Percentiles rank a stretch among this genome's conserved stretches.
phyloP scores from a whole-genome alignment of 2,888 invertebrate species.

The Ctena decussata region DNA sequence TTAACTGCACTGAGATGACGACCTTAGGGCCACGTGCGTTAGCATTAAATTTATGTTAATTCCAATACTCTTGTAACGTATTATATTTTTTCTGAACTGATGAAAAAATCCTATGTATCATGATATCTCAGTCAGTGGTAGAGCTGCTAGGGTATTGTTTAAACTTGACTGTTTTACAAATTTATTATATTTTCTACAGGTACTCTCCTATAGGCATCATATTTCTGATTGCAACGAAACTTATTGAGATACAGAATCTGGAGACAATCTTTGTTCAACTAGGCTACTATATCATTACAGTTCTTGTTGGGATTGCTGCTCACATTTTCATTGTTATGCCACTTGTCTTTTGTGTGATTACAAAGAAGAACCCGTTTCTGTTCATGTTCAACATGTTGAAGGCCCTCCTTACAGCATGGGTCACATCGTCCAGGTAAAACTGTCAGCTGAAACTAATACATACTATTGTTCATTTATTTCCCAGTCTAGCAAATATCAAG shows the following conservation, averaged over 20 bases:
- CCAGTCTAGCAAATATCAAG: too few relatives aligned
- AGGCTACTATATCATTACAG: constrained; percentile 96
- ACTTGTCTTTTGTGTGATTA: constrained; percentile 91
- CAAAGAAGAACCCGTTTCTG: constrained; percentile 81
- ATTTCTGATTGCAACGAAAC: constrained; percentile 92
- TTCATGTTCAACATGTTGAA: constrained; percentile 81
- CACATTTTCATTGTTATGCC: constrained; percentile 97
- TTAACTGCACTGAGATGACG: too few relatives aligned
- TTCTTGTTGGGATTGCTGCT: constrained; percentile 93
- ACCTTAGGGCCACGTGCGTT: too few relatives aligned
- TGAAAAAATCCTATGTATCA: too few relatives aligned
- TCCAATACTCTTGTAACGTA: too few relatives aligned
- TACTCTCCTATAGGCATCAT: constrained; percentile 86
- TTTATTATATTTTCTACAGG: constrained; percentile 70
- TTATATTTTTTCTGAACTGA: too few relatives aligned
- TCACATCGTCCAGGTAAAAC: constrained; percentile 86
- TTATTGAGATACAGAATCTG: constrained; percentile 96
- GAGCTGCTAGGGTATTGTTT: too few relatives aligned
- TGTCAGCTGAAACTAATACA: too few relatives aligned
- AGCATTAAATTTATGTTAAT: too few relatives aligned
- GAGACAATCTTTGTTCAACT: constrained; percentile 93
- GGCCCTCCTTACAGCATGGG: constrained; percentile 90
- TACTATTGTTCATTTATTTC: too few relatives aligned
- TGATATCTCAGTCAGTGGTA: too few relatives aligned
- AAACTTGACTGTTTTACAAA: too few relatives aligned